A percentile compares a stretch with the other conserved stretches of the same genome.
These are phyloP conservation scores for Axinella damicornis DNA, from an alignment of 37 sponge, comb jelly and placozoan genomes.

Conservation along the genomic window DNA sequence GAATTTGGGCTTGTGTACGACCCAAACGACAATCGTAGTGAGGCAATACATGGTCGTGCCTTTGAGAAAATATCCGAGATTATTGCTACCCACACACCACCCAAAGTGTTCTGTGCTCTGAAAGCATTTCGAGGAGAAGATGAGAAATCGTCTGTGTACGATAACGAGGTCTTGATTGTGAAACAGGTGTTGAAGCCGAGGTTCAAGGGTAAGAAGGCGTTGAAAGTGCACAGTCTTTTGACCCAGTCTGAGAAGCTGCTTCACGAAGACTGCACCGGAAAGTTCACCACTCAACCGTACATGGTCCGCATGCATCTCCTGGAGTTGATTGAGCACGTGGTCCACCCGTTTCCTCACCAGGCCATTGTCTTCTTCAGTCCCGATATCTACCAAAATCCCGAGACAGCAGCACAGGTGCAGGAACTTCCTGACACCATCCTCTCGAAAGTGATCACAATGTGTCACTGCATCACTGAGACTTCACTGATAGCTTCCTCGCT, in stretches of 20 bases:
- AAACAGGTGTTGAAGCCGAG: neutral
- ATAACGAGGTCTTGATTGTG: slow-evolving; percentile 24
- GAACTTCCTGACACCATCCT: neutral
- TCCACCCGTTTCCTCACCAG: neutral
- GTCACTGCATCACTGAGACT: neutral
- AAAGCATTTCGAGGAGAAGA: slow-evolving; percentile 12
- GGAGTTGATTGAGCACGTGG: slow-evolving; percentile 10
- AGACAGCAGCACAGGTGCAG: neutral
- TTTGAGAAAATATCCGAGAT: slow-evolving; percentile 26
- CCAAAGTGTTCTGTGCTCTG: slow-evolving; percentile 27
- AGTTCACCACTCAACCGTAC: slow-evolving; percentile 8
- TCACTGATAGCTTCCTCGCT: slow-evolving; percentile 22
- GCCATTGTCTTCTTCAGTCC: slow-evolving; percentile 1
- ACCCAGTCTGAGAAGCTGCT: slow-evolving; percentile 9
- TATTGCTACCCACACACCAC: slow-evolving; percentile 1
- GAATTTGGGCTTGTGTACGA: slow-evolving; percentile 37
- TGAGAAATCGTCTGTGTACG: slow-evolving; percentile 21
- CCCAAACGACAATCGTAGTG: neutral
- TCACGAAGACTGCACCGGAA: neutral
- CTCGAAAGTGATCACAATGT: neutral
- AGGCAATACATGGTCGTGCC: neutral
- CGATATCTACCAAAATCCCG: neutral
- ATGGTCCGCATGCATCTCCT: slow-evolving; percentile 1
- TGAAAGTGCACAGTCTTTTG: neutral
- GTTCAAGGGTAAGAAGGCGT: neutral